Conservation (phyloP, 2,113 vertebrate genomes). For the Amblyornis subalaris region DNA sequence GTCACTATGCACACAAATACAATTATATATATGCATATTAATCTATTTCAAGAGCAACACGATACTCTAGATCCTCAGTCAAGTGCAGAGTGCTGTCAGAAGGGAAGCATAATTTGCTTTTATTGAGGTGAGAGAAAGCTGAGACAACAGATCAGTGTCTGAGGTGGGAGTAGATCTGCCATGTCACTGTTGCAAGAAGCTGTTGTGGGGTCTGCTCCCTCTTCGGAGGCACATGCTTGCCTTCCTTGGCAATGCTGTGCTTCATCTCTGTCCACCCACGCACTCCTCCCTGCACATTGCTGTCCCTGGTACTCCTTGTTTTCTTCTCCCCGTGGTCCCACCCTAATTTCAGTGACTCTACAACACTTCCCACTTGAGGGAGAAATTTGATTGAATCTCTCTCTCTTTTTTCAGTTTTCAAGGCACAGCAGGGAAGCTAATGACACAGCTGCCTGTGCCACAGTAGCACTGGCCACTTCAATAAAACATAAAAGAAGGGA, state of each 20-base stretch:
- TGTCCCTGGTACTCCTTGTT: background rate
- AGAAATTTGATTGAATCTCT: background rate
- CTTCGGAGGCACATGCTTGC: background rate
- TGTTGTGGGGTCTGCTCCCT: background rate
- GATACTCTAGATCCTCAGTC: background rate
- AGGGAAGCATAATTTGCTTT: background rate
- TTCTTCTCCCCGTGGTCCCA: background rate
- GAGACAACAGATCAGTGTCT: background rate
- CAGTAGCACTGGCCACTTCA: background rate
- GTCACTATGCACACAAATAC: background rate
- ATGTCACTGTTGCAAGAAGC: background rate
- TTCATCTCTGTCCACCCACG: background rate
- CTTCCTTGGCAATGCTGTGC: rapidly evolving
- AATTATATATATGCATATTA: background rate
- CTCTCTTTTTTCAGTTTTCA: background rate
- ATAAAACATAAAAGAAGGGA: background rate
- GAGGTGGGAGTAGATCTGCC: background rate
- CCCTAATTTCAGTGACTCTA: background rate
- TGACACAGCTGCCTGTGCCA: background rate
- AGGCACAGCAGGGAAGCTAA: background rate
- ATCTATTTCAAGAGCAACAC: background rate
- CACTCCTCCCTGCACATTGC: background rate
- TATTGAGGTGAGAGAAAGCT: background rate
- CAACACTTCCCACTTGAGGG: background rate
- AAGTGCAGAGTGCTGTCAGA: background rate